These are phyloP conservation scores for Physocephala rufipes DNA, from an alignment of 2,888 invertebrate species.

Conservation along the genomic window DNA sequence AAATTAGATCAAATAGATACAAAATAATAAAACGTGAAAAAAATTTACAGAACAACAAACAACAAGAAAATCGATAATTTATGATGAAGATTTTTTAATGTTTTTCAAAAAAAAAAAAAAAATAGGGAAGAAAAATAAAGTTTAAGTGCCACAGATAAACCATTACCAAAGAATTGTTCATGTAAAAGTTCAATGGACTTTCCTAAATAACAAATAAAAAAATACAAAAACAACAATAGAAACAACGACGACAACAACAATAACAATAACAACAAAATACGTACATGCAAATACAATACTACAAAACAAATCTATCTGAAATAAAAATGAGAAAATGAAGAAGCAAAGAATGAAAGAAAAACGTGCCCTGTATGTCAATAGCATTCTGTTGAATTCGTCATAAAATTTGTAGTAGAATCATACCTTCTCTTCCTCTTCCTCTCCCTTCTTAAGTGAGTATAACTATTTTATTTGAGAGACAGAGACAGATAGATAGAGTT, in stretches of 20 bases:
- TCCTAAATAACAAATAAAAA: too few relatives aligned
- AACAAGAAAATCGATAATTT: too few relatives aligned
- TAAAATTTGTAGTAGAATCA: not conserved
- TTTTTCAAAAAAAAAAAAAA: too few relatives aligned
- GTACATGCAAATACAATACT: not conserved
- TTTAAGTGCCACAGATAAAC: too few relatives aligned
- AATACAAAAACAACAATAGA: not conserved
- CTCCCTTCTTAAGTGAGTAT: not conserved
- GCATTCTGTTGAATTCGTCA: not conserved
- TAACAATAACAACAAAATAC: not conserved
- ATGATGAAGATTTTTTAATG: too few relatives aligned
- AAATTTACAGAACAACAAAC: too few relatives aligned
- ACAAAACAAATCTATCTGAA: not conserved
- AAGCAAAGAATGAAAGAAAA: not conserved
- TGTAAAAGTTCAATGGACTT: not conserved
- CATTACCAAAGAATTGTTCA: not conserved
- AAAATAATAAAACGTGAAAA: too few relatives aligned
- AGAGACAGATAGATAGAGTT: too few relatives aligned
- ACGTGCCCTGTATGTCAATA: conserved; percentile 2
- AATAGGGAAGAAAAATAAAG: too few relatives aligned
- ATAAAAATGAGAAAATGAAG: not conserved
- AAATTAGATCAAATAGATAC: too few relatives aligned
- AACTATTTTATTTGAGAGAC: too few relatives aligned
- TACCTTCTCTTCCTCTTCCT: not conserved
- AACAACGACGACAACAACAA: too few relatives aligned